phyloP scores from a whole-genome alignment of 2,888 invertebrate genomes.

The Microctonus aethiopoides region DNA sequence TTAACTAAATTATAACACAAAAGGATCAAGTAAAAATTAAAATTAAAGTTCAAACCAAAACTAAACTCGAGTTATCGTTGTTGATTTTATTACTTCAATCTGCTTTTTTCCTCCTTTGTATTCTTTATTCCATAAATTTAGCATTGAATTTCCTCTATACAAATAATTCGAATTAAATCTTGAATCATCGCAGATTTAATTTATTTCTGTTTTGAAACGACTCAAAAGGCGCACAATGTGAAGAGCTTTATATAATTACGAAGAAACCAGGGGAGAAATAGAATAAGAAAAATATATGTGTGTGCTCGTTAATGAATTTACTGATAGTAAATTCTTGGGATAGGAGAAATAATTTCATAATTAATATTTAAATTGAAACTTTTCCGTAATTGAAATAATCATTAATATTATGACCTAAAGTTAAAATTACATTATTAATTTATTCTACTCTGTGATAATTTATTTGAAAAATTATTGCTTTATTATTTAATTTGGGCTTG shows the following conservation, averaged over 20 bases:
- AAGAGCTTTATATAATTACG: not conserved
- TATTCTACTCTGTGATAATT: too few relatives aligned
- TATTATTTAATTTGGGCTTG: not conserved
- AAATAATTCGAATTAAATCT: not conserved
- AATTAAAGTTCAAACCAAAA: not conserved
- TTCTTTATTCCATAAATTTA: not conserved
- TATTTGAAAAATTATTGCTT: too few relatives aligned
- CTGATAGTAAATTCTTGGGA: not conserved
- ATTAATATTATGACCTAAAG: not conserved
- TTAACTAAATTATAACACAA: not conserved
- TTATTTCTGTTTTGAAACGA: not conserved
- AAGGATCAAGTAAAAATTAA: not conserved
- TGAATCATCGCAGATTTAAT: not conserved
- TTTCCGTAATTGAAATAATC: not conserved
- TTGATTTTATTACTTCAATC: not conserved
- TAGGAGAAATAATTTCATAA: not conserved
- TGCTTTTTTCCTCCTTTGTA: not conserved
- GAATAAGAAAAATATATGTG: too few relatives aligned
- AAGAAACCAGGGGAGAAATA: not conserved
- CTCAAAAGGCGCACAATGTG: not conserved
- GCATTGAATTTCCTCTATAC: not conserved
- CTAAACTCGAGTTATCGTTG: not conserved
- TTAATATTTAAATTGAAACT: not conserved
- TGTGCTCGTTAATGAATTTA: not conserved
- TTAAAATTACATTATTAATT: slow-evolving; percentile 25